Evolutionary conservation across 2,113 vertebrate species (phyloP).

Genomic region (Osmerus mordax): DNA sequence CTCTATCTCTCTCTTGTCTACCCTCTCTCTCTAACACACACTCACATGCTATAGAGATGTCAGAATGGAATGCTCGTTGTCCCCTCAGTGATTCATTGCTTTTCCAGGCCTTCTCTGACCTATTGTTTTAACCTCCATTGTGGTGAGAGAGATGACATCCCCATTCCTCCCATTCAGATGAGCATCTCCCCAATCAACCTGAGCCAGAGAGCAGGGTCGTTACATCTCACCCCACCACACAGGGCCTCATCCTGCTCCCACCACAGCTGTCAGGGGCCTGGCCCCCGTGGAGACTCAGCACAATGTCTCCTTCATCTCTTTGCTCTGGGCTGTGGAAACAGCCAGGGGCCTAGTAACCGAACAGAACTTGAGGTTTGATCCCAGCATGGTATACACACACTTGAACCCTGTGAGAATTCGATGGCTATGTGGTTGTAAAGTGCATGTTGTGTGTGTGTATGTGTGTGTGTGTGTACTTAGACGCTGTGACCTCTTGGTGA

Average conservation of each 20-base stretch:
- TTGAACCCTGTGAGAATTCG: no score
- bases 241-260: not conserved
- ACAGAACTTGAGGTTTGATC: no score
- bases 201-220: not conserved
- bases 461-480: not conserved
- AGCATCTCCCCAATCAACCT: conserved; percentile 31
- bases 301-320: no score
- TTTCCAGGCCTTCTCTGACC: conserved; percentile 22
- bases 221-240: not conserved
- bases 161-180: conserved; percentile 32
- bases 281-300: not conserved
- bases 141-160: conserved; percentile 36
- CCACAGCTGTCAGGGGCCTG: not conserved
- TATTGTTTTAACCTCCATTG: conserved; percentile 39
- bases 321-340: no score
- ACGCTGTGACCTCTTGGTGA: not conserved
- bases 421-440: not conserved
- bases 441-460: not conserved
- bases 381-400: no score
- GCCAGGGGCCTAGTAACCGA: no score
- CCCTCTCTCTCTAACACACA: not conserved
- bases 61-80: conserved; percentile 33
- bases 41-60: conserved; percentile 21
- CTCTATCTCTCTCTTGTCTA: not conserved
- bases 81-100: not conserved